These are phyloP conservation scores for Podabrus alpinus DNA, from an alignment of 2,888 invertebrate genomes.

Conservation along the genomic window DNA sequence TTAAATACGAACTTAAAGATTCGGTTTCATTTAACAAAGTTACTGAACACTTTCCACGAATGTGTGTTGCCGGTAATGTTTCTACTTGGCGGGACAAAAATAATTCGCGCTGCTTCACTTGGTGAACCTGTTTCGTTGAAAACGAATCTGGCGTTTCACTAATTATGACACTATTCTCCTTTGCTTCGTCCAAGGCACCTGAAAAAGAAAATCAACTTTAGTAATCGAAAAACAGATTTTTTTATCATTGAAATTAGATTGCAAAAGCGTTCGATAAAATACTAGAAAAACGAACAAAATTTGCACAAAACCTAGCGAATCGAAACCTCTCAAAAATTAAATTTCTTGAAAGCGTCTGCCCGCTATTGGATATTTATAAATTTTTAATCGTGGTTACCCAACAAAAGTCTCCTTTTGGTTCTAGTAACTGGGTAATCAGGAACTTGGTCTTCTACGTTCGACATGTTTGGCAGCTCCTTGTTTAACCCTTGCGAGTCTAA, in stretches of 20 bases:
- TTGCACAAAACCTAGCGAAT: neutral
- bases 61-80: slow-evolving; percentile 97
- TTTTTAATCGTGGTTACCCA: neutral
- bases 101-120: slow-evolving; percentile 96
- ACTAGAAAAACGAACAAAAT: neutral
- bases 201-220: slow-evolving; percentile 8
- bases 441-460: neutral
- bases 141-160: slow-evolving; percentile 59
- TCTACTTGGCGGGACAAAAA: slow-evolving; percentile 98
- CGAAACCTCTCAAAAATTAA: neutral
- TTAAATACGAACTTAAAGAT: slow-evolving; percentile 92
- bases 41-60: slow-evolving; percentile 98
- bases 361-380: neutral
- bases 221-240: neutral
- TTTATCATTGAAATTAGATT: too few relatives aligned
- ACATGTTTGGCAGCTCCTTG: too few relatives aligned
- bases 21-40: slow-evolving; percentile 99
- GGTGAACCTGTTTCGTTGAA: slow-evolving; percentile 87
- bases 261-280: neutral
- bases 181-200: slow-evolving; percentile 54
- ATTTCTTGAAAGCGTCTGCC: too few relatives aligned
- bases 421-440: neutral
- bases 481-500: too few relatives aligned
- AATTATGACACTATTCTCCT: slow-evolving; percentile 18
- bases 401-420: neutral